These are phyloP conservation scores for Anseranas semipalmata DNA, from an alignment of 2,113 vertebrate genomes.

Conservation along the genomic window DNA sequence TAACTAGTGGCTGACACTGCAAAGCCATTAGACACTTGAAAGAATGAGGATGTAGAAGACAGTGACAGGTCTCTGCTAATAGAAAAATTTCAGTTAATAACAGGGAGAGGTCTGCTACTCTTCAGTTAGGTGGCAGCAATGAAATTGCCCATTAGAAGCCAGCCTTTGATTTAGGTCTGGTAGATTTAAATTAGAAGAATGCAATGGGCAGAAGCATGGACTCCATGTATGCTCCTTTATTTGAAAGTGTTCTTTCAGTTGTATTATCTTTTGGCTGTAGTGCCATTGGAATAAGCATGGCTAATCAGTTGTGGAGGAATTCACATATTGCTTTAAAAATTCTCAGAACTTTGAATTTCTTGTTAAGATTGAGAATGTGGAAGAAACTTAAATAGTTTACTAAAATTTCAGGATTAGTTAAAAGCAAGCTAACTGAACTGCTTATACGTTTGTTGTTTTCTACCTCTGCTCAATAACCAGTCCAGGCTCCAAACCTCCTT, in stretches of 20 bases:
- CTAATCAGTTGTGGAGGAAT: constrained; percentile 3
- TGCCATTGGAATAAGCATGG: neutral
- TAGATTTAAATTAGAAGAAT: neutral
- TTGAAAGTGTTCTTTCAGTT: neutral
- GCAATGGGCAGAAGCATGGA: neutral
- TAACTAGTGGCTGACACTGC: neutral
- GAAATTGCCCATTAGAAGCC: neutral
- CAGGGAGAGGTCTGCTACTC: neutral
- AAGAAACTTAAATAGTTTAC: neutral
- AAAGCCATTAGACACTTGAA: neutral
- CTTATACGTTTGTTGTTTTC: neutral
- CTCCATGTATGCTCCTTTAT: neutral
- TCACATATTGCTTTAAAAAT: neutral
- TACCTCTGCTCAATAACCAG: neutral
- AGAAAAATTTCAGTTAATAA: neutral
- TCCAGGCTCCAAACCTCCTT: neutral
- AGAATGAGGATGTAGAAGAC: neutral
- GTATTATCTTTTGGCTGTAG: constrained; percentile 31
- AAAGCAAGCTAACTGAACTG: neutral
- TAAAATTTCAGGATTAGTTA: neutral
- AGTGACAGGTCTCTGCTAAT: neutral
- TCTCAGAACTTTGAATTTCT: neutral
- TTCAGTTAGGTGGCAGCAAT: neutral
- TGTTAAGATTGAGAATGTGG: neutral
- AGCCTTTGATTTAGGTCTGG: neutral